These are phyloP conservation scores for Nycticryphes semicollaris DNA, from an alignment of 2,113 vertebrate genomes.

Conservation along the genomic window DNA sequence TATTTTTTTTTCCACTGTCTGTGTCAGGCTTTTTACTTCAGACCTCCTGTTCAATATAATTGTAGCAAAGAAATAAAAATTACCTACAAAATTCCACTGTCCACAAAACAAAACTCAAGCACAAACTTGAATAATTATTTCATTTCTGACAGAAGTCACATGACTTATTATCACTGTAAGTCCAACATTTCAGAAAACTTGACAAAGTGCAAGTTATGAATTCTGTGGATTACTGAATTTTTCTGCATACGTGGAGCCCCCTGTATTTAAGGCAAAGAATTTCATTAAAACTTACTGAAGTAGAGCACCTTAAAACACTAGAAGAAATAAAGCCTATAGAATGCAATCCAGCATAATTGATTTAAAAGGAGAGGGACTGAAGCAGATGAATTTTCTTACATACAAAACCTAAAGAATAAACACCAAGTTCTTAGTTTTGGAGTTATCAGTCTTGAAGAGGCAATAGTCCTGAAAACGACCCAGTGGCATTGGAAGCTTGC, in stretches of 20 bases:
- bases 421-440: background rate
- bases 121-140: background rate
- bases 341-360: background rate
- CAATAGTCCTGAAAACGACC: background rate
- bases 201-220: background rate
- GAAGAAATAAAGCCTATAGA: background rate
- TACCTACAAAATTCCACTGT: background rate
- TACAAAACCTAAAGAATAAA: background rate
- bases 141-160: background rate
- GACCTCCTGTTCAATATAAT: background rate
- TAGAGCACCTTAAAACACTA: background rate
- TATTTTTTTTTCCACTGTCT: background rate
- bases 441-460: background rate
- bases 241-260: background rate
- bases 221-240: background rate
- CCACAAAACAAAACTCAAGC: background rate
- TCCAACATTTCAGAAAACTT: background rate
- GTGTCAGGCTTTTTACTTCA: background rate
- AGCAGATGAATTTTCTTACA: background rate
- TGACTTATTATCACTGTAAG: background rate
- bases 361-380: background rate
- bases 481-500: background rate
- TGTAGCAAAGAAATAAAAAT: background rate
- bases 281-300: background rate
- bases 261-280: background rate